phyloP scores from a whole-genome alignment of 2,797 vertebrate genomes.

The Rhinella marina region DNA sequence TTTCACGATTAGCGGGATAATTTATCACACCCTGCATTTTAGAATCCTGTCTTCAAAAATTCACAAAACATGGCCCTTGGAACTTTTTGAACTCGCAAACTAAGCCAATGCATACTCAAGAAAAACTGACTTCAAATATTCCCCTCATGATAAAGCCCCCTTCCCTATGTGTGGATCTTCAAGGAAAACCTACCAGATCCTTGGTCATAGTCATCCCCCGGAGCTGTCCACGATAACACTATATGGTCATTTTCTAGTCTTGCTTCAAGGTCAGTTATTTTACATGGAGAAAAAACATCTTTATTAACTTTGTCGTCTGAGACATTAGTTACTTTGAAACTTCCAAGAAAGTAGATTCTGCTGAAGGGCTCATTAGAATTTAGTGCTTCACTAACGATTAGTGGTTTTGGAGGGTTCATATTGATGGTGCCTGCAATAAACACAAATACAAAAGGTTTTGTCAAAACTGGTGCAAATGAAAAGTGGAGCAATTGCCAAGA shows the following conservation, averaged over 20 bases:
- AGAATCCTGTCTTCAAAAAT: too few species aligned
- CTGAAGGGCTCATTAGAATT: conserved; percentile 64
- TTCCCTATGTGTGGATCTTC: neutral
- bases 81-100: too few species aligned
- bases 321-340: conserved; percentile 64
- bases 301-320: conserved; percentile 30
- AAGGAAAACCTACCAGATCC: conserved; percentile 68
- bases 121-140: too few species aligned
- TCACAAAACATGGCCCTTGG: too few species aligned
- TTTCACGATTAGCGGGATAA: too few species aligned
- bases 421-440: conserved; percentile 67
- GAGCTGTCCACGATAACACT: conserved; percentile 72
- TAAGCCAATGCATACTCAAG: too few species aligned
- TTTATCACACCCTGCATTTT: too few species aligned
- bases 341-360: conserved; percentile 66
- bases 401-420: conserved; percentile 68
- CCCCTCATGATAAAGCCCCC: too few species aligned
- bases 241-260: conserved; percentile 63
- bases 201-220: conserved; percentile 72
- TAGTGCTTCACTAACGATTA: conserved; percentile 34
- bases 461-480: neutral
- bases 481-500: neutral
- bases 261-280: conserved; percentile 71
- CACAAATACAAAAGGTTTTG: neutral
- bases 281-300: conserved; percentile 71